Conservation (phyloP, 2,888 invertebrate genomes). For the Sycophila texana region DNA sequence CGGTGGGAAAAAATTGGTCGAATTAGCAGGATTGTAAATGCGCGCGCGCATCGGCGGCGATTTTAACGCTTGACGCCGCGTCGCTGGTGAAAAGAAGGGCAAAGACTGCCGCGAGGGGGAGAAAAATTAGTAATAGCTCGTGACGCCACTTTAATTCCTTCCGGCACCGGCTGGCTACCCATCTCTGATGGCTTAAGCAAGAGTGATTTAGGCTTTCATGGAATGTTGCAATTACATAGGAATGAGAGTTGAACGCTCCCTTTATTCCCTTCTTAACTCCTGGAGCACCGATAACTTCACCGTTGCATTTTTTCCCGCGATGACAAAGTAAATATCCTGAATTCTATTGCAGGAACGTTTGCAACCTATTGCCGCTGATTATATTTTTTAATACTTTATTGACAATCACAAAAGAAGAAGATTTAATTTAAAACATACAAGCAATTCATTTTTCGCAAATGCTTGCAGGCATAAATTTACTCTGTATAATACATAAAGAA, state of each 20-base stretch:
- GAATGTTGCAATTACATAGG: slow-evolving; percentile 53
- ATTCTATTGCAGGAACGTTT: too few relatives aligned
- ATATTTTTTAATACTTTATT: too few relatives aligned
- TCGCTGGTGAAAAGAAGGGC: slow-evolving; percentile 7
- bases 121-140: slow-evolving; percentile 46
- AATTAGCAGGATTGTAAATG: slow-evolving; percentile 35
- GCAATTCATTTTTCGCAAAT: too few relatives aligned
- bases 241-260: slow-evolving; percentile 38
- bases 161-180: slow-evolving; percentile 27
- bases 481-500: too few relatives aligned
- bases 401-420: too few relatives aligned
- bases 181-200: slow-evolving; percentile 29
- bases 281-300: slow-evolving; percentile 16
- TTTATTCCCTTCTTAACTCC: slow-evolving; percentile 18
- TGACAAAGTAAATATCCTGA: too few relatives aligned
- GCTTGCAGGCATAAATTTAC: too few relatives aligned
- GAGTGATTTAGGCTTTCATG: slow-evolving; percentile 47
- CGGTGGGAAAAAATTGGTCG: slow-evolving; percentile 4
- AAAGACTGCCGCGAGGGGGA: slow-evolving; percentile 1
- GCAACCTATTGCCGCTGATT: too few relatives aligned
- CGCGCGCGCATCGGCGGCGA: neutral
- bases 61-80: neutral
- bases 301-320: neutral
- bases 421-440: too few relatives aligned
- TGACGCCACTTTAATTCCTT: slow-evolving; percentile 48